Percentiles rank a stretch among this genome's conserved stretches.
phyloP scores from a whole-genome alignment of 2,888 invertebrate genomes.

The Drosophila mimica region DNA sequence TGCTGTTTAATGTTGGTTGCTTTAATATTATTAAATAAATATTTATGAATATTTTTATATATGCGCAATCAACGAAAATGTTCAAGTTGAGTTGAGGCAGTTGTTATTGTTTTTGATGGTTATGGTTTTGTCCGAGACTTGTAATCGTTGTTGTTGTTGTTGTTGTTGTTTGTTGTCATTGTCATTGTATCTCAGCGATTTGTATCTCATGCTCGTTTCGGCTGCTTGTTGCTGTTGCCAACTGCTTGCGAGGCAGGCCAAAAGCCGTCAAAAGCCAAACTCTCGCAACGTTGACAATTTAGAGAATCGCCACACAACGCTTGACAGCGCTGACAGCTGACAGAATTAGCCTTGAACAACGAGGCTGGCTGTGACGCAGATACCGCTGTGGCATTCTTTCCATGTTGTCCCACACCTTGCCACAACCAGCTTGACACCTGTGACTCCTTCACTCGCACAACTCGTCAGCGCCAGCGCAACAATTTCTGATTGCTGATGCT shows the following conservation, averaged over 20 bases:
- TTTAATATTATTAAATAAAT: neutral
- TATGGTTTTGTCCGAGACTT: conserved; percentile 24
- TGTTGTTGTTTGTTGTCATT: conserved; percentile 8
- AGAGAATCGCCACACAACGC: conserved; percentile 61
- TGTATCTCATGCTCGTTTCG: conserved; percentile 18
- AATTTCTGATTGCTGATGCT: conserved; percentile 33
- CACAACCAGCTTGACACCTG: conserved; percentile 40
- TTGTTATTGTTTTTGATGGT: conserved; percentile 18
- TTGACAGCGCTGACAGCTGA: conserved; percentile 81
- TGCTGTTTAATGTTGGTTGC: no score
- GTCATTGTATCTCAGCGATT: conserved; percentile 17
- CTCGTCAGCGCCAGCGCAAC: conserved; percentile 56
- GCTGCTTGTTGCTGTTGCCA: neutral
- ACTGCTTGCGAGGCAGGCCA: conserved; percentile 13
- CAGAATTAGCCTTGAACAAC: conserved; percentile 82
- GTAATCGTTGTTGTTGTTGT: conserved; percentile 1
- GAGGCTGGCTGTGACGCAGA: conserved; percentile 25
- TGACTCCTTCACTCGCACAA: conserved; percentile 37
- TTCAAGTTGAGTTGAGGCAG: neutral
- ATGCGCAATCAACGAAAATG: no score
- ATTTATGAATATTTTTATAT: neutral
- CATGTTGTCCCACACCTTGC: conserved; percentile 8
- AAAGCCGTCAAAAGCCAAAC: conserved; percentile 40
- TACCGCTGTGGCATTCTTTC: conserved; percentile 53
- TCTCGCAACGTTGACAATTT: conserved; percentile 71